phyloP scores from a whole-genome alignment of 2,888 invertebrate species.

The Metacarcinus magister region DNA sequence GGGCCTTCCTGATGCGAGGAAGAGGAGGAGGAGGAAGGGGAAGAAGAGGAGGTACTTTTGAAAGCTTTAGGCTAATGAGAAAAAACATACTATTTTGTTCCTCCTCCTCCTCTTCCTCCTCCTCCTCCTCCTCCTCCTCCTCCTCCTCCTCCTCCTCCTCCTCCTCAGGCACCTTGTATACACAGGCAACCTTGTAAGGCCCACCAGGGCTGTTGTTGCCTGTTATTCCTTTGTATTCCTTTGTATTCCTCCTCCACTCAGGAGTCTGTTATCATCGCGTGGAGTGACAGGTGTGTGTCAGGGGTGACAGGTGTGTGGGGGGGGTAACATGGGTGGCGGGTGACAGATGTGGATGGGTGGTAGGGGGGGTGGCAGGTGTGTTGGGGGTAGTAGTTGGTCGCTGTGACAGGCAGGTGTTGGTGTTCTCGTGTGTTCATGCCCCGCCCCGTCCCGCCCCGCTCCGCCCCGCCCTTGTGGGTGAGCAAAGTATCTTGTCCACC shows the following conservation, averaged over 20 bases:
- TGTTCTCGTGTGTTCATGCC: not conserved
- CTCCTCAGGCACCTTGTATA: not conserved
- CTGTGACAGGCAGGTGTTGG: not conserved
- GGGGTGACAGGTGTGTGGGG: not conserved
- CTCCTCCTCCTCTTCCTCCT: not conserved
- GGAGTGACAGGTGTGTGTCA: not conserved
- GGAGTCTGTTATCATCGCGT: not conserved
- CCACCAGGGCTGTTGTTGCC: too few species aligned
- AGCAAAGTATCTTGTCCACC: too few species aligned
- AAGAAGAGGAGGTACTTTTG: not conserved
- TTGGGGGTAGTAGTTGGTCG: not conserved
- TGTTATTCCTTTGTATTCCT: too few species aligned
- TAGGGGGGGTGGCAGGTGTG: not conserved
- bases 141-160: not conserved
- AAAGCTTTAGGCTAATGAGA: not conserved
- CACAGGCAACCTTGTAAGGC: too few species aligned
- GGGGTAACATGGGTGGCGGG: not conserved
- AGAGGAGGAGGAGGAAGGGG: not conserved
- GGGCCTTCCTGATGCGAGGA: not conserved
- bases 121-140: slow-evolving; percentile 34
- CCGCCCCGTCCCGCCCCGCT: too few species aligned
- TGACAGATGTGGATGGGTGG: not conserved
- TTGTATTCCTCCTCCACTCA: slow-evolving; percentile 6
- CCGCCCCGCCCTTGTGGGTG: too few species aligned
- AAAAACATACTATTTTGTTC: not conserved